Conservation (phyloP, 2,888 invertebrate genomes). For the Sphaeridia pumilis region DNA sequence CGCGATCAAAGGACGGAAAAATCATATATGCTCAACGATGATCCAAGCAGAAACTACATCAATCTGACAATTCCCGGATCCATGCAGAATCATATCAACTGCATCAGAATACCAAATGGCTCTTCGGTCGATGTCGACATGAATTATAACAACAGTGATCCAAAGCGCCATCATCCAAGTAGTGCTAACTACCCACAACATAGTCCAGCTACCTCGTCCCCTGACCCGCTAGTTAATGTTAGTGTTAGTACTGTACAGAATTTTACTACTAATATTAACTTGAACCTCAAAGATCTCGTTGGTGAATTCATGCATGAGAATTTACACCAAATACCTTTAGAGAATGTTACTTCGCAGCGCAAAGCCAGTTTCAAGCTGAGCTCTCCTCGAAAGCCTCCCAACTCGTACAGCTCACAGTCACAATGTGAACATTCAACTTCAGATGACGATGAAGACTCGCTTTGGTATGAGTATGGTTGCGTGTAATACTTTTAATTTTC, state of each 20-base stretch:
- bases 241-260: conserved; percentile 11
- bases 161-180: neutral
- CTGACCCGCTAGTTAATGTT: conserved; percentile 3
- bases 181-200: conserved; percentile 10
- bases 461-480: conserved; percentile 35
- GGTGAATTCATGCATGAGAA: neutral
- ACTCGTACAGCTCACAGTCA: too few species aligned
- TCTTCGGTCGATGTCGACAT: neutral
- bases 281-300: conserved; percentile 14
- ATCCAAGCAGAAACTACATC: neutral
- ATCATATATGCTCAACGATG: conserved; percentile 5
- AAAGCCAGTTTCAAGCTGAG: neutral
- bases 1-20: conserved; percentile 10
- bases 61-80: neutral
- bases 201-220: neutral
- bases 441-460: conserved; percentile 34
- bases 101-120: neutral
- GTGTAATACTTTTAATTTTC: too few species aligned
- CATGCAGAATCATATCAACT: neutral
- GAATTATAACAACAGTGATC: neutral
- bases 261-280: conserved; percentile 16
- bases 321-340: neutral
- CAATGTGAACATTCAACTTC: conserved; percentile 9
- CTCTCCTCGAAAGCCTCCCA: too few species aligned
- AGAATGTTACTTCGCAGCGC: neutral